phyloP scores from a whole-genome alignment of 2,888 invertebrate genomes.

The Meganola albula region DNA sequence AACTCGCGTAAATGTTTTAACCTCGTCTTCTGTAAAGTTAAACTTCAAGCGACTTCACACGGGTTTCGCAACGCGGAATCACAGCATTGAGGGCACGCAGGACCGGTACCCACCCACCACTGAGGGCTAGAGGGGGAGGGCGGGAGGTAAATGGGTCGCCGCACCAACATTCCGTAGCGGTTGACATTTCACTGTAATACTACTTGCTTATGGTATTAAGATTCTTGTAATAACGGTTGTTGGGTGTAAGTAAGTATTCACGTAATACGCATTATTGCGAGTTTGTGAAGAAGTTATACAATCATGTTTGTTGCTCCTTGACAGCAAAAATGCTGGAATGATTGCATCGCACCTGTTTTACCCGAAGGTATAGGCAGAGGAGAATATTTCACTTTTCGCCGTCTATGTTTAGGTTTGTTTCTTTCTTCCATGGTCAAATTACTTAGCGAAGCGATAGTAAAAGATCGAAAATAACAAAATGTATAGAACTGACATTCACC shows the following conservation, averaged over 20 bases:
- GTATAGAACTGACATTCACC: too few species aligned
- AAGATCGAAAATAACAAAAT: too few species aligned
- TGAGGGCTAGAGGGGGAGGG: slow-evolving; percentile 31
- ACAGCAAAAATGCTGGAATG: too few species aligned
- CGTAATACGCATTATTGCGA: too few species aligned
- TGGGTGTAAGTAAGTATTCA: neutral
- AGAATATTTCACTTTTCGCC: too few species aligned
- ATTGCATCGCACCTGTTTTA: too few species aligned
- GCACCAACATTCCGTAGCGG: slow-evolving; percentile 59
- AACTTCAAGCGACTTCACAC: slow-evolving; percentile 29
- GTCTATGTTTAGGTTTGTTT: too few species aligned
- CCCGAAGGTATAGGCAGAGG: too few species aligned
- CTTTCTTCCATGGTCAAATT: too few species aligned
- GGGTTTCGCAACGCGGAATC: slow-evolving; percentile 58
- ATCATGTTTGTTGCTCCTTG: too few species aligned
- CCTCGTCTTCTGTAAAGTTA: slow-evolving; percentile 12
- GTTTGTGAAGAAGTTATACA: too few species aligned
- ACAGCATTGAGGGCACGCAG: slow-evolving; percentile 61
- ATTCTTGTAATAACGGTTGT: slow-evolving; percentile 20
- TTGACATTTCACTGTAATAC: slow-evolving; percentile 51
- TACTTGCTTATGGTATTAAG: slow-evolving; percentile 11
- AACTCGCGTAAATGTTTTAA: neutral
- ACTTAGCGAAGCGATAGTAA: too few species aligned
- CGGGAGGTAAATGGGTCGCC: slow-evolving; percentile 59
- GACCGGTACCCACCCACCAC: slow-evolving; percentile 55